Evolutionary conservation across 2,113 vertebrate species (phyloP), one percentile per base, ranked within the genome.

Genomic region (Colaptes auratus): DNA sequence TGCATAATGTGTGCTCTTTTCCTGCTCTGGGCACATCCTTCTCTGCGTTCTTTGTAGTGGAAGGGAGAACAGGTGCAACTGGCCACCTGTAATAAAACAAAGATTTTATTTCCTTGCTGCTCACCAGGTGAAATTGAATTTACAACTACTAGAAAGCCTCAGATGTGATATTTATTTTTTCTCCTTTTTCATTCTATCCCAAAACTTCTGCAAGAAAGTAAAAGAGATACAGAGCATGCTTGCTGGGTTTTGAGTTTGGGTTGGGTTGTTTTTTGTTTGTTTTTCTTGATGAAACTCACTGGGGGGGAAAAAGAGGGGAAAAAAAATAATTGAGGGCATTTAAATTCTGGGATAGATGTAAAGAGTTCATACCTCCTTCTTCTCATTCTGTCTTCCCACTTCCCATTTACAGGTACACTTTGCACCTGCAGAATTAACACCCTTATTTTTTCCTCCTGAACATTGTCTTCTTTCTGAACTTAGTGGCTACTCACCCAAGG

Each of bases 381-480:
- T 87, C 70, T 90, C 85, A 76, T 79, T 60, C 33, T 65, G 18
- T 94, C 60, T 95, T 94, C 88, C 33, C 92, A 92, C 88, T 89
- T 93, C 28, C 63, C 66, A 42, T 95, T 91, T 94, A 61, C 86
- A 78, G 87, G 84, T 96, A 94, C 89, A 61, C 69, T 65, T 91
- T 66, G 83, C 56, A 75, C 61, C 82, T 73, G 72, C 13, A 48
- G 86, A 88, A 83, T 60, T 74, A 74, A 24, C 95, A 82, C 78
- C 75, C 89, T 76, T 90, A 89, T 94, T 92, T 96, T 94, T 77
- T 91, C 52, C 82, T 86, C 1, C 78, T 88, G 64, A 92, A 79
- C 23, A 55, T 39, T 87, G 71, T 67, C 55, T 89, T 76, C 46
- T 48, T 89, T 89, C 82, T 89, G 75, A 89, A 83, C 82, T 87